Base-by-base conservation (phyloP, 2,113 vertebrate species). In the Xenopus borealis region DNA sequence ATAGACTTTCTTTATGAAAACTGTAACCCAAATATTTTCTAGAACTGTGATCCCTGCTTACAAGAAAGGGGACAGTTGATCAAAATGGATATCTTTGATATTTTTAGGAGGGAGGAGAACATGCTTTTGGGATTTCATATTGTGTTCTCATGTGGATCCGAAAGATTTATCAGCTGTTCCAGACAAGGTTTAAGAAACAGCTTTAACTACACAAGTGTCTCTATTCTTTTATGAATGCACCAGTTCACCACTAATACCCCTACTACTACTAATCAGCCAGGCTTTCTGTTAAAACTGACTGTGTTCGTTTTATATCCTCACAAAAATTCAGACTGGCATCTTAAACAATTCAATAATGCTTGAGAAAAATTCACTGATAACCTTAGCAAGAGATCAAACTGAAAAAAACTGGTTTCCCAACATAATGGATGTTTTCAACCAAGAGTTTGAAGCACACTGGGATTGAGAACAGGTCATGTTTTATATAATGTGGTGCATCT, bases 231-330 rank as follows among this genome's bases (percentile, higher is more conserved):
- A 20, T 33, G 30, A n/a, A 30, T 27, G 9, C 10, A 18, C 40
- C 33, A 23, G 17, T 18, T 19, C 72, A 23, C 47, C 33, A n/a
- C n/a, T 27, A 55, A 40, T 57, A 19, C 52, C n/a, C 33, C 52
- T 52, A 52, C 12, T 27, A 52, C 12, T 27, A 44, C n/a, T 14
- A 17, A 64, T 18, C 23, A 52, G 18, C 16, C 23, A 72, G 62
- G n/a, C 13, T 23, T 20, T 40, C 45, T 52, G 20, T 73, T 55
- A 53, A 14, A 14, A 7, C 20, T 8, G 10, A 3, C 9, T 3
- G n/a, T 72, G 71, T 12, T 61, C 47, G 53, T 27, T 40, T 61
- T 64, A 64, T 50, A 23, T 65, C 17, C 71, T 64, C 62, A 57
- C 61, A 47, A 44, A 10, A 40, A 50, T 55, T 27, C 50, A 50